Conservation (phyloP, 2,888 invertebrate species). For the Pemphredon lugubris region DNA sequence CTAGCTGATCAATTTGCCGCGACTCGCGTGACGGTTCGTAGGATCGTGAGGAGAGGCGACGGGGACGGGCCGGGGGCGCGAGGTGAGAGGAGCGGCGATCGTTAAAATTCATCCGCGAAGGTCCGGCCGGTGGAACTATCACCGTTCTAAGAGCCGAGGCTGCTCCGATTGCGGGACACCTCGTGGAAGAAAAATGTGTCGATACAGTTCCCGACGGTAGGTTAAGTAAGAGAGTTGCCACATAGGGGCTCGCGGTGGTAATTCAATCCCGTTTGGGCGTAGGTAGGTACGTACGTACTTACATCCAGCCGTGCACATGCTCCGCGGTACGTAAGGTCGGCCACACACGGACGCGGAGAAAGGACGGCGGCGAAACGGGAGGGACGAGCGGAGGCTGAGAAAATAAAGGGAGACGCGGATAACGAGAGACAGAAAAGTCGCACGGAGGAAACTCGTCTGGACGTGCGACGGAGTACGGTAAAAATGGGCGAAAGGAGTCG, state of each 20-base stretch:
- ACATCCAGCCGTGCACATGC: constrained; percentile 55
- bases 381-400: not conserved
- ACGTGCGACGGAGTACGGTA: not conserved
- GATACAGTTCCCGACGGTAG: constrained; percentile 78
- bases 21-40: too few relatives aligned
- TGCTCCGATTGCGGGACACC: constrained; percentile 66
- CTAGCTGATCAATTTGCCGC: too few relatives aligned
- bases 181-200: constrained; percentile 70
- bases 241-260: constrained; percentile 76
- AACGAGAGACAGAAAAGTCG: constrained; percentile 1
- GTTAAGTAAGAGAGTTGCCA: constrained; percentile 77
- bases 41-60: too few relatives aligned
- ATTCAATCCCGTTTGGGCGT: constrained; percentile 71
- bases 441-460: constrained; percentile 19
- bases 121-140: constrained; percentile 9
- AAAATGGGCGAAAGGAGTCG: too few relatives aligned
- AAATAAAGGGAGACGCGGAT: not conserved
- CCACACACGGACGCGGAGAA: constrained; percentile 45
- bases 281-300: constrained; percentile 67
- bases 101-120: constrained; percentile 33
- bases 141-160: constrained; percentile 26
- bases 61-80: not conserved
- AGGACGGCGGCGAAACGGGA: constrained; percentile 15
- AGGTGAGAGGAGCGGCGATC: constrained; percentile 28
- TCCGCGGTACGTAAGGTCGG: constrained; percentile 60